Base-by-base conservation (phyloP, 2,113 vertebrate species). In the Xenopus laevis region DNA sequence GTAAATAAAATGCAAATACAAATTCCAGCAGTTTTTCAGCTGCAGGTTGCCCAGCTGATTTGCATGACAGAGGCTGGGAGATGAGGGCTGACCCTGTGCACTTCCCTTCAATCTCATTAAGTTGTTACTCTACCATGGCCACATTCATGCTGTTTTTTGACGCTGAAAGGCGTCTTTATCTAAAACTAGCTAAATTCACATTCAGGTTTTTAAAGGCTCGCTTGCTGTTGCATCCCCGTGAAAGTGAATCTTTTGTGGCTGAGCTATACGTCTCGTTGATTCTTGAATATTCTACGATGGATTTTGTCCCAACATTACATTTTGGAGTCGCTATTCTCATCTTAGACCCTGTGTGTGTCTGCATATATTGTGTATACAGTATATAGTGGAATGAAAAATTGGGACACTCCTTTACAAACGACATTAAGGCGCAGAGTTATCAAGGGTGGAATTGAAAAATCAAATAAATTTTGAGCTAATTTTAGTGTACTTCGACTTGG, bases 1-100 rank as follows among this genome's bases (percentile, higher is more conserved):
- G 88, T 89, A 90, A 93, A 93, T 92, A 88, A 93, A 92, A 93
- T 92, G 92, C 90, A 91, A 92, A 93, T 92, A 92, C 90, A 93
- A 92, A 93, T 93, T 92, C 92, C 92, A 93, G 91, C 92, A 93
- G 91, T 93, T 93, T 91, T 92, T 93, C 92, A 92, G 92, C 91
- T 90, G 91, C 90, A 84, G 89, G 89, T 89, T 92, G 89, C 89
- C 91, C 86, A 89, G 84, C 87, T 89, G 85, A 93, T 93, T 93
- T 92, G 84, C 92, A 93, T 93, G 87, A 93, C 87, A 93, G 88
- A 93, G 85, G 87, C 90, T 45, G 87, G 82, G 87, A 89, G 89
- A 88, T 83, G 88, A 89, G 89, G 89, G 86, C 91, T 93, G 92
- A 93, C 91, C 91, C 88, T 79, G 84, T 91, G 89, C 89, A 93